Evolutionary conservation across 2,797 vertebrate genomes (phyloP).

Genomic region (Nyctalus aviator): DNA sequence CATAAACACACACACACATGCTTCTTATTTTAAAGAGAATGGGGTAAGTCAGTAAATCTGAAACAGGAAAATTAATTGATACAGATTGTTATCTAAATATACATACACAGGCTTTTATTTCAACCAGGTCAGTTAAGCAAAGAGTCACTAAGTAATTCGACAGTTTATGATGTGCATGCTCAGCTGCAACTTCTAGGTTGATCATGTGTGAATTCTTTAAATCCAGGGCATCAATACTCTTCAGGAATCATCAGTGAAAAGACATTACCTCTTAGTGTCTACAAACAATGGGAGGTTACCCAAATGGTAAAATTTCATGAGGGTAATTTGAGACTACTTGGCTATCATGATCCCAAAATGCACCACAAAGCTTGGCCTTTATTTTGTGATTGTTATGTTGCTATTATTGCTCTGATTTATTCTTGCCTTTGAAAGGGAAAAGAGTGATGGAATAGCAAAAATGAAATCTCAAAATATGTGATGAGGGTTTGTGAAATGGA

Average conservation of each 20-base stretch:
- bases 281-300: background rate
- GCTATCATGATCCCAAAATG: background rate
- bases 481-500: background rate
- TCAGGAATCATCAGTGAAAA: background rate
- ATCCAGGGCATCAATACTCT: background rate
- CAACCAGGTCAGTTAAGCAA: background rate
- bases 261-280: background rate
- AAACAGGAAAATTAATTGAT: constrained; percentile 12
- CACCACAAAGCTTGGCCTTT: background rate
- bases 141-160: background rate
- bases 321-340: background rate
- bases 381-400: background rate
- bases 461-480: background rate
- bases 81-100: background rate
- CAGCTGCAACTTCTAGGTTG: background rate
- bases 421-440: constrained; percentile 1
- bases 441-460: background rate
- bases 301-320: background rate
- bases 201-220: background rate
- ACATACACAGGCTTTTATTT: background rate
- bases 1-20: background rate
- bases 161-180: background rate
- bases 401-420: background rate
- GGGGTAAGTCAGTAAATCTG: background rate
- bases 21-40: background rate